Evolutionary conservation across 2,888 invertebrate genomes (phyloP).

Genomic region (Syrista parreyssii): DNA sequence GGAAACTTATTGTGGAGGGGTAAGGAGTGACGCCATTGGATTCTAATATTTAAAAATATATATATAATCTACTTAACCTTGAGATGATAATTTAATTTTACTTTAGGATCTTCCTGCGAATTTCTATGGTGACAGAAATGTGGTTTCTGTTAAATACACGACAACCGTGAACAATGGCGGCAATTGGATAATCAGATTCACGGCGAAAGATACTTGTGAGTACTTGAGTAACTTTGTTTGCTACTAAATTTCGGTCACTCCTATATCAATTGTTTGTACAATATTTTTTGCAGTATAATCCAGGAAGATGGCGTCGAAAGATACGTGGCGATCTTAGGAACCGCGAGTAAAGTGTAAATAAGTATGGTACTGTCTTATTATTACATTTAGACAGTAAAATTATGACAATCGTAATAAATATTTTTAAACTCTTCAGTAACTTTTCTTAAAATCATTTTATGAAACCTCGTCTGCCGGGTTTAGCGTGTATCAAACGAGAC

Average conservation of each 20-base stretch:
- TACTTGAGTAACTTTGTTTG: neutral
- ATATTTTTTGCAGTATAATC: too few relatives aligned
- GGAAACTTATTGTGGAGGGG: constrained; percentile 66
- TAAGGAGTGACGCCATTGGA: constrained; percentile 43
- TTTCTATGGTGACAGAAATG: constrained; percentile 69
- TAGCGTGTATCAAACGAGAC: neutral
- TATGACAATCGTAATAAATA: neutral
- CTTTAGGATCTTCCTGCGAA: constrained; percentile 71
- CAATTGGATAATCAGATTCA: constrained; percentile 71
- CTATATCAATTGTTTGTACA: too few relatives aligned
- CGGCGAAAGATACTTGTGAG: constrained; percentile 33
- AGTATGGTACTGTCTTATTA: neutral
- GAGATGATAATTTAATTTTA: constrained; percentile 43
- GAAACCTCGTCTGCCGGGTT: neutral
- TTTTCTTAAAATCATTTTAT: too few relatives aligned
- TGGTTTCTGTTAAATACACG: constrained; percentile 72
- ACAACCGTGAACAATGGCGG: constrained; percentile 79
- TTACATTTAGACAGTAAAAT: neutral
- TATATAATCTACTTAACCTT: too few relatives aligned
- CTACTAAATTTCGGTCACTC: neutral
- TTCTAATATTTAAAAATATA: neutral
- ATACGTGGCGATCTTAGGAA: neutral
- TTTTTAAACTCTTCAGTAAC: neutral
- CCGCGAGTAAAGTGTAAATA: neutral
- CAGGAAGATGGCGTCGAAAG: too few relatives aligned